Evolutionary conservation across 2,113 vertebrate genomes (phyloP).

Genomic region (Suncus etruscus): DNA sequence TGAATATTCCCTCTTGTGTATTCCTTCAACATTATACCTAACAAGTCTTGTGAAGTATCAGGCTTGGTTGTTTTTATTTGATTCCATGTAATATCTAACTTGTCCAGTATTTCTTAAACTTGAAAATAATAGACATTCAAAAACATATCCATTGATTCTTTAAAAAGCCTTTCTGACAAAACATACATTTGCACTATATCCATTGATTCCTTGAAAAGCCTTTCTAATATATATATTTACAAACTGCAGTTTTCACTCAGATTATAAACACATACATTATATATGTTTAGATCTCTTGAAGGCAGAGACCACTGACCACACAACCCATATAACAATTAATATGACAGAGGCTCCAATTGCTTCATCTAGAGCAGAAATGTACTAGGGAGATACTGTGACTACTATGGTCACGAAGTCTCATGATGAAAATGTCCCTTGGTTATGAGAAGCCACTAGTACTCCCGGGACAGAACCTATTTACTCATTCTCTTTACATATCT

Average conservation of each 20-base stretch:
- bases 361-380: not conserved
- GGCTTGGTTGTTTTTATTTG: not conserved
- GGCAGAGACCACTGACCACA: not conserved
- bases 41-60: not conserved
- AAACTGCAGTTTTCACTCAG: not conserved
- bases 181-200: no score
- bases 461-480: not conserved
- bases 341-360: not conserved
- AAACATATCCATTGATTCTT: not conserved
- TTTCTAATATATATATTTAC: not conserved
- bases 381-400: not conserved
- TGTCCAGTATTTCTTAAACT: not conserved
- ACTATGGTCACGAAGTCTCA: not conserved
- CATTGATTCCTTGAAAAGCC: no score
- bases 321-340: not conserved
- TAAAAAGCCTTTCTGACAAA: not conserved
- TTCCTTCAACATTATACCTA: not conserved
- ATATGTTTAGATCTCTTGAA: not conserved
- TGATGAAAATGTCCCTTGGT: not conserved
- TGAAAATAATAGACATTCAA: not conserved
- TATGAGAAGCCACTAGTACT: not conserved
- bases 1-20: not conserved
- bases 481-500: not conserved
- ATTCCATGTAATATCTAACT: not conserved
- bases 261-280: not conserved